Percentiles rank a stretch among this genome's conserved stretches.
These are phyloP conservation scores for Geophilus truncorum DNA, from an alignment of 2,888 invertebrate species.

Conservation along the genomic window DNA sequence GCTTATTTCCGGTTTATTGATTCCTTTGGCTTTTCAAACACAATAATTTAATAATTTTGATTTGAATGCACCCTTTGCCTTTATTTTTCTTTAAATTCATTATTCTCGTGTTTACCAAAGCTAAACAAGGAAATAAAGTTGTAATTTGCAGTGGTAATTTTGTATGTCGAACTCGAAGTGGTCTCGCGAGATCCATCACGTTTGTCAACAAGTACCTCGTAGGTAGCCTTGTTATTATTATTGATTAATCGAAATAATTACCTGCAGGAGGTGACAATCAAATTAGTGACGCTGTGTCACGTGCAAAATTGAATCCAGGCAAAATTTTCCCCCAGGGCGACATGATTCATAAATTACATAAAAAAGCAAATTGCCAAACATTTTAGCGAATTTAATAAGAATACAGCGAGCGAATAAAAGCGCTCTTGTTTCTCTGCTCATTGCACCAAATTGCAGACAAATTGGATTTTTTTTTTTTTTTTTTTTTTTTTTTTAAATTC, in stretches of 20 bases:
- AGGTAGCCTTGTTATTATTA: not conserved
- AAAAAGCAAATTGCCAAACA: not conserved
- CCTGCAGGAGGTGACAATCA: not conserved
- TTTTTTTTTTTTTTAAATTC: not conserved
- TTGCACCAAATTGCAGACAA: not conserved
- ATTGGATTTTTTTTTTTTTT: too few species aligned
- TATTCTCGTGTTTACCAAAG: not conserved
- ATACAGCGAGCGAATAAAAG: too few species aligned
- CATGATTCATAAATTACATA: not conserved
- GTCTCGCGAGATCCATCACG: not conserved
- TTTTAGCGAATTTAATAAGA: too few species aligned
- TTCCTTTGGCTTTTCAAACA: not conserved
- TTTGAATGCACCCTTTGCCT: too few species aligned
- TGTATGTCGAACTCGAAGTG: not conserved
- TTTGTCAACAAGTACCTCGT: not conserved
- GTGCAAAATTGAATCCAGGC: not conserved
- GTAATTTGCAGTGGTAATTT: not conserved
- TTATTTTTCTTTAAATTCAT: too few species aligned
- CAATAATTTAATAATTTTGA: not conserved
- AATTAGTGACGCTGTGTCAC: not conserved
- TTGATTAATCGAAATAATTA: slow-evolving; percentile 5
- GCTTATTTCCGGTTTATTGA: not conserved
- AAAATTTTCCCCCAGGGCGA: not conserved
- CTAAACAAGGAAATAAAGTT: not conserved
- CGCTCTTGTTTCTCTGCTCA: not conserved